Evolutionary conservation across 2,113 vertebrate genomes (phyloP), one percentile per base, ranked within the genome.

Genomic region (Microtus ochrogaster): DNA sequence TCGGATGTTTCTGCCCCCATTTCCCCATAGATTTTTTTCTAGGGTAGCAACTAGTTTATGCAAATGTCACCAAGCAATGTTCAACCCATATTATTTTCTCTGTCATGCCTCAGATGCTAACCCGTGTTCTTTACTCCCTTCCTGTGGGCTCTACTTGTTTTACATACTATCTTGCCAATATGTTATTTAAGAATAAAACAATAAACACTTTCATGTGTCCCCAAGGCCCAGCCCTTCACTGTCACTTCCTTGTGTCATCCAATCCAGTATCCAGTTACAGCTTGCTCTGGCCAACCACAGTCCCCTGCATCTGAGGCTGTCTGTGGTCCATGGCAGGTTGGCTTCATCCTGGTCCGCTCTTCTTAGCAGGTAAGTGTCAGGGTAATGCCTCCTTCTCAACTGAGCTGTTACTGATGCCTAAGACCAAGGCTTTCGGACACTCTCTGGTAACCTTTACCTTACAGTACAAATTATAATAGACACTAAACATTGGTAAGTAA

Each of bases 1-100:
- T 44, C 58, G 1, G 81, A 84, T 84, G 24, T 44, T 65, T 65
- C 81, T 44, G 2, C 17, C 16, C 41, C 77, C 13, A 3, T 36
- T 85, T 89, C 70, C 66, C 21, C 63, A 72, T 66, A 66, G 44
- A 74, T 85, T 87, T 79, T 87, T 79, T 79, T 36, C 49, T 17
- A 66, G 39, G 44, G 63, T 66, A 36, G 24, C 58, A 36, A 77
- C 26, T n/a, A 44, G 21, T 93, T 39, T 84, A 44, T 61, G 11
- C 11, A 36, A 87, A 13, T 84, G 61, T 78, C 58, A 58, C n/a
- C 55, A 73, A 70, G 17, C 70, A 61, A 82, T 68, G 39, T 86
- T 61, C 61, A 30, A 44, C 26, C 16, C 22, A 1, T 86, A 47
- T n/a, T 91, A 83, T 47, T 65, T 73, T 24, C 61, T 66, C 73